Conservation (phyloP, 2,797 vertebrate species). For the Spondyliosoma cantharus region DNA sequence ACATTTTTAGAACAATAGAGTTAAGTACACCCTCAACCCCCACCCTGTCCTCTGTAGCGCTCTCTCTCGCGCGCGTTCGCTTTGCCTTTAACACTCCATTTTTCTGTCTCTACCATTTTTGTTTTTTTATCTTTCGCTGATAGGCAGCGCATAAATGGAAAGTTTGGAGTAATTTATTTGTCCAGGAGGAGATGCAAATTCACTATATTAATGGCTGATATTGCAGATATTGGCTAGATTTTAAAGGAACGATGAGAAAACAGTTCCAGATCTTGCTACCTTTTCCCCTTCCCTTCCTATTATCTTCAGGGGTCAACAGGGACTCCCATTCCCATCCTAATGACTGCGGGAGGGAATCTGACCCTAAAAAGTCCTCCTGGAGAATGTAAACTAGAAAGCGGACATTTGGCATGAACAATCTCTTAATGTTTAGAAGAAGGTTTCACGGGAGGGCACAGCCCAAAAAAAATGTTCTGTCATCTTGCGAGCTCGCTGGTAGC, state of each 20-base stretch:
- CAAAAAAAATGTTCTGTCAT: conserved; percentile 14
- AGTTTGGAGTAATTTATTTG: conserved; percentile 8
- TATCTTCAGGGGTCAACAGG: background rate
- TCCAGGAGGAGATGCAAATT: conserved; percentile 4
- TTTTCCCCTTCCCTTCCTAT: background rate
- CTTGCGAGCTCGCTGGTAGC: background rate
- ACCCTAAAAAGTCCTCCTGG: background rate
- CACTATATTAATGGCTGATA: conserved; percentile 27
- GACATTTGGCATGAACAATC: background rate
- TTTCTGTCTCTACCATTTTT: conserved; percentile 20
- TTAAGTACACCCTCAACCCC: conserved; percentile 78
- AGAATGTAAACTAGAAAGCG: conserved; percentile 21
- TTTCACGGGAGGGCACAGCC: background rate
- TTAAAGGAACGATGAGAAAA: conserved; percentile 9
- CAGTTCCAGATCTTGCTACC: background rate
- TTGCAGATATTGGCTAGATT: conserved; percentile 8
- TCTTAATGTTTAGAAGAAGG: background rate
- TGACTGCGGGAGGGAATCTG: background rate
- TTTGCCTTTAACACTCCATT: conserved; percentile 19
- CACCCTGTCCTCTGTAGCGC: conserved; percentile 44
- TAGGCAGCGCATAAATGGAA: conserved; percentile 1
- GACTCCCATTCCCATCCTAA: conserved; percentile 1
- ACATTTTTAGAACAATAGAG: conserved; percentile 81
- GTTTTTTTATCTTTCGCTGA: conserved; percentile 18
- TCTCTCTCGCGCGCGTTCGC: conserved; percentile 21